Percentiles rank a stretch among this genome's conserved stretches.
phyloP scores from a whole-genome alignment of 2,888 invertebrate genomes.

The Lepidochitona cinerea region DNA sequence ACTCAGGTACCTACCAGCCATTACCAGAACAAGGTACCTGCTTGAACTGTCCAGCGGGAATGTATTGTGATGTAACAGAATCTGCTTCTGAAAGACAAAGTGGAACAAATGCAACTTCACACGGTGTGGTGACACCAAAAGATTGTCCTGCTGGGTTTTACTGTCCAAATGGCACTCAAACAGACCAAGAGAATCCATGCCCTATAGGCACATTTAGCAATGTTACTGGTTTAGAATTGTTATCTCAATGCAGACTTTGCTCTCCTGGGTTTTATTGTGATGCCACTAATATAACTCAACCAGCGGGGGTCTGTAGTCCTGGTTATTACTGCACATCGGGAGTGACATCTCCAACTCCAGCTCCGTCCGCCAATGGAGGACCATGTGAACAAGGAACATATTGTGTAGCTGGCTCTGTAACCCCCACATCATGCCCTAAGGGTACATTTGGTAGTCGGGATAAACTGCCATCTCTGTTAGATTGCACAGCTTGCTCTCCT shows the following conservation, averaged over 20 bases:
- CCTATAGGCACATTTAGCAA: slow-evolving; percentile 66
- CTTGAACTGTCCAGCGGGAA: slow-evolving; percentile 57
- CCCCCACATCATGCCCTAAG: slow-evolving; percentile 58
- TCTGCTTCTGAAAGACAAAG: slow-evolving; percentile 65
- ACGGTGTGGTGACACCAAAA: slow-evolving; percentile 67
- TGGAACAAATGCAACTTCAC: slow-evolving; percentile 58
- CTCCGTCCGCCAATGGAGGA: slow-evolving; percentile 42
- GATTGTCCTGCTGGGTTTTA: slow-evolving; percentile 64
- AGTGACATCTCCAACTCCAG: slow-evolving; percentile 48
- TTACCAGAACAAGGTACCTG: slow-evolving; percentile 52
- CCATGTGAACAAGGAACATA: slow-evolving; percentile 64
- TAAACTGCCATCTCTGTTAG: slow-evolving; percentile 51
- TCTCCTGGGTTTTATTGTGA: slow-evolving; percentile 64
- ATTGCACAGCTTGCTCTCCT: slow-evolving; percentile 65
- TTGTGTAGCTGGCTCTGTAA: slow-evolving; percentile 52
- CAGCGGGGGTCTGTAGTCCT: slow-evolving; percentile 58
- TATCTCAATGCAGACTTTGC: slow-evolving; percentile 58
- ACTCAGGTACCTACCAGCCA: slow-evolving; percentile 63
- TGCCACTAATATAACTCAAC: slow-evolving; percentile 57
- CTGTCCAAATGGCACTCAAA: slow-evolving; percentile 63
- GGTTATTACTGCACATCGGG: slow-evolving; percentile 64
- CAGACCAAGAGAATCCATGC: slow-evolving; percentile 58
- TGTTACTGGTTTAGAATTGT: slow-evolving; percentile 52
- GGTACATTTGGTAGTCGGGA: slow-evolving; percentile 64
- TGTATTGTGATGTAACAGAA: slow-evolving; percentile 66